Base-by-base conservation (phyloP, 1,140 invertebrate genomes). In the Apis laboriosa region DNA sequence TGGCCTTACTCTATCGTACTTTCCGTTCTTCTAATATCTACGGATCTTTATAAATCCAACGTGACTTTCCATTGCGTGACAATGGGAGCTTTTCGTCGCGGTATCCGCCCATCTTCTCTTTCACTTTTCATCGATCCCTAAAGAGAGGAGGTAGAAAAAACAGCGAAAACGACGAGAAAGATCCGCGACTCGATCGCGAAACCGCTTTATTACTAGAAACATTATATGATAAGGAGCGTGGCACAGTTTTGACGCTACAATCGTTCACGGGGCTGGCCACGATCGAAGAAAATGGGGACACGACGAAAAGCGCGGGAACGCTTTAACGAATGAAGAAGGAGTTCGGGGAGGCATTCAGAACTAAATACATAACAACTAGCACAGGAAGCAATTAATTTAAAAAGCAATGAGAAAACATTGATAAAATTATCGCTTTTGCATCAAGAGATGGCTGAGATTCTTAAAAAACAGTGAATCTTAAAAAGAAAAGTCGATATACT, bases 131-230 rank as follows among this genome's bases (percentile, higher is more conserved):
- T 80, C 91, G 90, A 91, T 92, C 89, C 87, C 71, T 90, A 80
- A 55, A 92, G 91, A 92, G 91, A 92, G 91, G 92, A 93, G 92
- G 92, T 93, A 93, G 92, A 92, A 93, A 93, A 92, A 93, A 93
- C 92, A 92, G 92, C 92, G 91, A 92, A 92, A 92, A 93, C 90
- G 91, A 93, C 92, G 92, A 93, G 89, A 91, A 92, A 92, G 90
- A 84, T 67, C 80, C 85, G 73, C 81, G 80, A 80, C 81, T 51
- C 74, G 64, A 84, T 56, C 83, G 82, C 78, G 86, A 78, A 28
- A 66, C 68, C 67, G 81, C 51, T 80, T 87, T 88, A 88, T 88
- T 85, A 88, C 84, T 88, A 88, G 53, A 88, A 87, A 84, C 87
- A 87, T 87, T 87, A 84, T 60, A 87, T 80, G 90, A 91, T 87